Conservation (phyloP, 2,888 invertebrate genomes). For the Sepiola atlantica region DNA sequence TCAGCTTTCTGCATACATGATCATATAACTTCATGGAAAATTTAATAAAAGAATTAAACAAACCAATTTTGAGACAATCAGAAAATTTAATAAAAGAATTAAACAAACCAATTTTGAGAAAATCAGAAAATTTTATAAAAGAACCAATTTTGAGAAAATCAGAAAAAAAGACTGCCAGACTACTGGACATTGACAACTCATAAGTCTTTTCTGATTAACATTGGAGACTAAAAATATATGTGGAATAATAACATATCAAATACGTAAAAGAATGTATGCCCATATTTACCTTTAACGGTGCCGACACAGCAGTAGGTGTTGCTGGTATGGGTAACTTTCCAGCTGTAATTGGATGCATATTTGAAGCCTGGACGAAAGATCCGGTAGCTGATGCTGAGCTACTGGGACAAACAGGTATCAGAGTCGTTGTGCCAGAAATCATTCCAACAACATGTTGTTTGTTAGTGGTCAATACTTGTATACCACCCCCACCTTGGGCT, state of each 20-base stretch:
- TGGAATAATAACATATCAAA: no score
- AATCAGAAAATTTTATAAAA: no score
- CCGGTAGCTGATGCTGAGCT: not conserved
- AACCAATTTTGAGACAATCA: no score
- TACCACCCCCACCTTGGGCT: slow-evolving; percentile 33
- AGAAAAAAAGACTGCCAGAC: no score
- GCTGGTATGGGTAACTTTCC: slow-evolving; percentile 52
- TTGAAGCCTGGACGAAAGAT: slow-evolving; percentile 23
- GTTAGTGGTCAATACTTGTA: slow-evolving; percentile 46
- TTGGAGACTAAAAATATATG: not conserved
- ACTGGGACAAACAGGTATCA: slow-evolving; percentile 42
- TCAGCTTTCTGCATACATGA: no score
- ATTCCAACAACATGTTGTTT: slow-evolving; percentile 46
- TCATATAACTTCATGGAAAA: no score
- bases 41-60: no score
- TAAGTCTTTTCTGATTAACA: not conserved
- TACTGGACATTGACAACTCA: not conserved
- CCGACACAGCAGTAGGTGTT: slow-evolving; percentile 59
- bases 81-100: no score
- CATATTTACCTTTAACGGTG: slow-evolving; percentile 62
- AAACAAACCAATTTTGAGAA: no score
- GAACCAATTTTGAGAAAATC: no score
- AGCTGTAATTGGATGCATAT: slow-evolving; percentile 34
- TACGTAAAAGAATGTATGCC: not conserved
- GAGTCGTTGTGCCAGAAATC: slow-evolving; percentile 35